Evolutionary conservation across 2,113 vertebrate genomes (phyloP), one percentile per base, ranked within the genome.

Genomic region (Turdus rufiventris): DNA sequence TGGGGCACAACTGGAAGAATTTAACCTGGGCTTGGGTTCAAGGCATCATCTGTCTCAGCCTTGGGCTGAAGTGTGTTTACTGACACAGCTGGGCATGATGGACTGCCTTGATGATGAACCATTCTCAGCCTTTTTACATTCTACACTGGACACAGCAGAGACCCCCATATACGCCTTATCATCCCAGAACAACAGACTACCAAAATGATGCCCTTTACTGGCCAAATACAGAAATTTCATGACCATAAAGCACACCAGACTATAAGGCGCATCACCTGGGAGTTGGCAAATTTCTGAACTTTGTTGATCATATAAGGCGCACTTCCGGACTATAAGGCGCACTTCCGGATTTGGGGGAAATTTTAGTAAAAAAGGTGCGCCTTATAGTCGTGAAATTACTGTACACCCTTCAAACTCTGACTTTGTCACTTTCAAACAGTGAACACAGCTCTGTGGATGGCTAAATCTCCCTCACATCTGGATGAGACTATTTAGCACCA

Each of bases 81-180:
- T 19, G 54, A 33, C 20, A 13, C 0, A 1, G 10, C 4, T 40
- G 21, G 26, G 20, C 0, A 0, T 16, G 28, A 28, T 38, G 45
- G 51, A 48, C 26, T 56, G 12, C 42, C 20, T 70, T 45, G 17
- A 21, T 47, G 40, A 63, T 43, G 43, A 63, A 53, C 26, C 5
- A 9, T 72, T 60, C 31, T 71, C 53, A 58, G 50, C 18, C 29
- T 87, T n/a, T 31, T 38, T 15, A 45, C 12, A 6, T 40, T 75
- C 77, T 48, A 54, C 28, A 31, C 31, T 29, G 18, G 20, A 34
- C 24, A 29, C 9, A 71, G 34, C 24, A 38, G 28, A 72, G 26
- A 63, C 16, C 17, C 29, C 26, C 12, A n/a, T 4, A 12, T 57
- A 38, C 78, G 45, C n/a, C 42, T 91, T 72, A 38, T 36, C 45